Evolutionary conservation across 1,140 invertebrate species (phyloP).

Genomic region (Odontomachus brunneus): DNA sequence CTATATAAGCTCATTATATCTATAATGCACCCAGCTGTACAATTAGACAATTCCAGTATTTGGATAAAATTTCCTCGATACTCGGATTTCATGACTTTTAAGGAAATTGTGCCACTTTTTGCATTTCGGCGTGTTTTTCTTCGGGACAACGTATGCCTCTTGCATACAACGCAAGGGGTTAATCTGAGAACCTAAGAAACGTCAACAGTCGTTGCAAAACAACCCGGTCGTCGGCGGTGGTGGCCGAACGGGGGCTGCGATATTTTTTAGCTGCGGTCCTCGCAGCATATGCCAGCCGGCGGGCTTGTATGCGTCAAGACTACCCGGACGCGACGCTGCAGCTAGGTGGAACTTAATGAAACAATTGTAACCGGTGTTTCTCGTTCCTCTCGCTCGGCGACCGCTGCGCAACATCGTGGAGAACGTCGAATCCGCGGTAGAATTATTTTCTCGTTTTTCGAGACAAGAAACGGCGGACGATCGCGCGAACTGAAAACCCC

Average conservation of each 20-base stretch:
- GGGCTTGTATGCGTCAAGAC: conserved; percentile 50
- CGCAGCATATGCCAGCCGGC: conserved; percentile 10
- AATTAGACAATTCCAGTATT: no score
- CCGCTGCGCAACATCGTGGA: not conserved
- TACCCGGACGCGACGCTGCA: conserved; percentile 8
- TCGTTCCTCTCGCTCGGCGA: not conserved
- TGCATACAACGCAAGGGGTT: no score
- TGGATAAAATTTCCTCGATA: no score
- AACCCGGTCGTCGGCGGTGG: not conserved
- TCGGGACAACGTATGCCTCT: no score
- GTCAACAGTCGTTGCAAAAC: conserved; percentile 26
- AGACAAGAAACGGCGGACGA: conserved; percentile 21
- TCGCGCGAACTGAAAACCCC: not conserved
- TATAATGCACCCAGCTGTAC: no score
- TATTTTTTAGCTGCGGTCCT: conserved; percentile 34
- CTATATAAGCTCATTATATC: no score
- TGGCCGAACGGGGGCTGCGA: not conserved
- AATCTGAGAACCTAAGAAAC: conserved; percentile 7
- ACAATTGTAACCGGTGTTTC: conserved; percentile 39
- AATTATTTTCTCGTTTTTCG: conserved; percentile 46
- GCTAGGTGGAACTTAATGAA: conserved; percentile 33
- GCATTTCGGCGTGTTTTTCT: no score
- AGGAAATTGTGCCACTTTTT: no score
- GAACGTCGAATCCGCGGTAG: conserved; percentile 18
- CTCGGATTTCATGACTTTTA: no score